Evolutionary conservation across 2,888 invertebrate species (phyloP), one percentile per base, ranked within the genome.

Genomic region (Leucophora obtusa): DNA sequence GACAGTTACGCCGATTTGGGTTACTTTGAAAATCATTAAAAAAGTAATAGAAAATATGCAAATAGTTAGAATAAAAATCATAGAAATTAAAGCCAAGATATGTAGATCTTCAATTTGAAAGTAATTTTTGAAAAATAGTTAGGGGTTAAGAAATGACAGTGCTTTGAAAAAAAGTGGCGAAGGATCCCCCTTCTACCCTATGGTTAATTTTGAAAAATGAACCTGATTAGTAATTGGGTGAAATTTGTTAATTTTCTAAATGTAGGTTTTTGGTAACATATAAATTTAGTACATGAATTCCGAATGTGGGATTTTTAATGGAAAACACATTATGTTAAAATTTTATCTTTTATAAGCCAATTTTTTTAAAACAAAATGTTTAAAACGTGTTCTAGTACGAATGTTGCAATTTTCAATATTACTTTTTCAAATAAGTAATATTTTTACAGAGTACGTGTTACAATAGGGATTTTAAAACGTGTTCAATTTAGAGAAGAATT

Each of bases 361-460:
- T 47, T 47, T 7, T n/a, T 38, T 11, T 8, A 5, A 5, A 11
- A 4, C n/a, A 47, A 47, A n/a, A 47, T 47, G 43, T n/a, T 47
- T n/a, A 47, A 47, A n/a, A 47, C 43, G 43, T 47, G 43, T 47
- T 47, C n/a, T n/a, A 47, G n/a, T 14, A 38, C 6, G 6, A 28
- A 28, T n/a, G n/a, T 47, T 47, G 0, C 14, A 47, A 47, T 47
- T 14, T 6, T n/a, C 5, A 47, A 47, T 47, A 47, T n/a, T n/a
- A 47, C 43, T 47, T 47, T 14, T 47, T n/a, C n/a, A 47, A 38
- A 47, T 47, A 47, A 47, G 43, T 47, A 47, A 47, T 47, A 47
- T 47, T n/a, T 47, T 14, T 47, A 47, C 6, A 7, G 43, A 7
- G n/a, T n/a, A 47, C 43, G 43, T 47, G 43, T 47, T 47, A n/a